Evolutionary conservation across 2,888 invertebrate species (phyloP), one percentile per base, ranked within the genome.

Genomic region (Dryobota labecula): DNA sequence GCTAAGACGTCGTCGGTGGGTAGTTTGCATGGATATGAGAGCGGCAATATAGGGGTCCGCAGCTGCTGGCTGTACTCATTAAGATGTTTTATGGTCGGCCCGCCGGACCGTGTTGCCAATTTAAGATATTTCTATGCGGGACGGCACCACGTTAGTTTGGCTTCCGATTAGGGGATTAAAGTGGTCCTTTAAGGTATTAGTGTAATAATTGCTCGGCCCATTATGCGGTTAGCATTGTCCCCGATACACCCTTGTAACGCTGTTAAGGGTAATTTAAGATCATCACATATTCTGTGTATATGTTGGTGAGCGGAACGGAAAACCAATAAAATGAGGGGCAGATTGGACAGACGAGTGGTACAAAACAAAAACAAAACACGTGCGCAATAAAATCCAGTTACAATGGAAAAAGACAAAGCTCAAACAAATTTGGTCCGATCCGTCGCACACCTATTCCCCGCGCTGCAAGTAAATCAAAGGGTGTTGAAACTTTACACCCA

Each of bases 11-110:
- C 91, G 93, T 84, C 93, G 90, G 91, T 90, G 91, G 94, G 95
- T 95, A 96, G 94, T 96, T 96, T 96, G 96, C 95, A 96, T 96
- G 96, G 95, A 96, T 95, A 96, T 95, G 96, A 95, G 96, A 93
- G 91, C 93, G 90, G 95, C 94, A 96, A 95, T 95, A 96, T 95
- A 93, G 94, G 92, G 92, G 92, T 91, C 90, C 95, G 89, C 96
- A 96, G 95, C 95, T 96, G 96, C 94, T 93, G 91, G 94, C 93
- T 92, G 93, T 94, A 94, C 96, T 96, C 96, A 96, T 96, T 96
- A 96, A 96, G 96, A 96, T 96, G 96, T 96, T 96, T 96, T 96
- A 96, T 96, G 96, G 94, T 92, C 93, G 94, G 94, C 90, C 94
- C 94, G 93, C 94, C 94, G 95, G 96, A 95, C 95, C 94, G 93